Conservation (phyloP, 2,888 invertebrate species). For the Petrophora chlorosata region DNA sequence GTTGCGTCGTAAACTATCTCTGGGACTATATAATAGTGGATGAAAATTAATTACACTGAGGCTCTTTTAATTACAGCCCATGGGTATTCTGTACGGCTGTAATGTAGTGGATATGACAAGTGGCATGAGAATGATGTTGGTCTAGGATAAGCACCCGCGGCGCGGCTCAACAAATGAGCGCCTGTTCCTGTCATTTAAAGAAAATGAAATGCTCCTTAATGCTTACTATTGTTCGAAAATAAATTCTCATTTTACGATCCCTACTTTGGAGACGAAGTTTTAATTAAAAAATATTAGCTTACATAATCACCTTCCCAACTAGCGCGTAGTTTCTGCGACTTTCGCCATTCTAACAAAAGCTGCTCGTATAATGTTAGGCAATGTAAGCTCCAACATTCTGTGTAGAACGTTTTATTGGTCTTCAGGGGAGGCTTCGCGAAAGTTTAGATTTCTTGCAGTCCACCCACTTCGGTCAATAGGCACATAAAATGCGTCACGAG, state of each 20-base stretch:
- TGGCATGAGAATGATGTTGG: conserved; percentile 39
- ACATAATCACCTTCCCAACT: conserved; percentile 20
- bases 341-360: conserved; percentile 33
- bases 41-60: conserved; percentile 32
- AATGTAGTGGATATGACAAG: conserved; percentile 42
- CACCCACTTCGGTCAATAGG: conserved; percentile 39
- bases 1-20: conserved; percentile 37
- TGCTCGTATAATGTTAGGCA: conserved; percentile 31
- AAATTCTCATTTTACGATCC: conserved; percentile 8
- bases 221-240: conserved; percentile 12
- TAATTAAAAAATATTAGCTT: conserved; percentile 32
- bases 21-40: conserved; percentile 21
- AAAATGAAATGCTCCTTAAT: conserved; percentile 12
- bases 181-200: conserved; percentile 35
- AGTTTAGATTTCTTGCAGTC: conserved; percentile 47
- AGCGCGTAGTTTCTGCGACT: conserved; percentile 29
- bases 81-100: conserved; percentile 33
- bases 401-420: conserved; percentile 46
- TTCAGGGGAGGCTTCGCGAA: conserved; percentile 43
- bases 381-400: conserved; percentile 36
- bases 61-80: conserved; percentile 40
- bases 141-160: conserved; percentile 30
- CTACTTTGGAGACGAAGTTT: conserved; percentile 24
- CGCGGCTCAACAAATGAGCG: conserved; percentile 32
- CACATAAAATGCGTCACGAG: conserved; percentile 43